These are phyloP conservation scores for Hemitrygon akajei DNA, from an alignment of 2,797 vertebrate genomes.

Conservation along the genomic window DNA sequence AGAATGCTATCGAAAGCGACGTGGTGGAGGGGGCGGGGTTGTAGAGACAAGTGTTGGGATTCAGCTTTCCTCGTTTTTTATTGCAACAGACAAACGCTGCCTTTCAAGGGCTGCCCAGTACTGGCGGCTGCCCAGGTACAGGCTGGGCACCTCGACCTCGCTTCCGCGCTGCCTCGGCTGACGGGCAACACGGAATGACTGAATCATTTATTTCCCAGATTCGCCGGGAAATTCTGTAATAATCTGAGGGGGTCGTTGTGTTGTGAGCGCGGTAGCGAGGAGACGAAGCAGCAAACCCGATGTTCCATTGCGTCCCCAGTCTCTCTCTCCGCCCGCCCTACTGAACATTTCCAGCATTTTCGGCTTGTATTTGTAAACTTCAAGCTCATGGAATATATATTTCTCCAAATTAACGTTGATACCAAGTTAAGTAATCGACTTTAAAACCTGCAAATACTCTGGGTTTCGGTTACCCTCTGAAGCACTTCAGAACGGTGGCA, in stretches of 20 bases:
- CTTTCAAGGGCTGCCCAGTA: not conserved
- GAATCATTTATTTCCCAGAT: not conserved
- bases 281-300: not conserved
- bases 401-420: not conserved
- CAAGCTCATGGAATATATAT: not conserved
- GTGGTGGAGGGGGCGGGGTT: not conserved
- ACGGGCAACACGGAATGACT: not conserved
- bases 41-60: not conserved
- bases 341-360: no score
- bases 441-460: not conserved
- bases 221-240: not conserved
- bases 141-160: not conserved
- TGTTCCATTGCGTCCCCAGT: no score
- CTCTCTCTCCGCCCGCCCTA: no score
- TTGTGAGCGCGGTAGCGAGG: not conserved
- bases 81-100: not conserved
- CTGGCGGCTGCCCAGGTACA: not conserved
- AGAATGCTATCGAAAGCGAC: not conserved
- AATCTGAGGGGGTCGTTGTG: no score
- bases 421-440: not conserved
- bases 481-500: not conserved
- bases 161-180: no score
- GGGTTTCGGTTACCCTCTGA: not conserved
- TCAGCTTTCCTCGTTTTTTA: not conserved
- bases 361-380: no score